Conservation (phyloP, 2,888 invertebrate species). For the Sarcophaga variegata region DNA sequence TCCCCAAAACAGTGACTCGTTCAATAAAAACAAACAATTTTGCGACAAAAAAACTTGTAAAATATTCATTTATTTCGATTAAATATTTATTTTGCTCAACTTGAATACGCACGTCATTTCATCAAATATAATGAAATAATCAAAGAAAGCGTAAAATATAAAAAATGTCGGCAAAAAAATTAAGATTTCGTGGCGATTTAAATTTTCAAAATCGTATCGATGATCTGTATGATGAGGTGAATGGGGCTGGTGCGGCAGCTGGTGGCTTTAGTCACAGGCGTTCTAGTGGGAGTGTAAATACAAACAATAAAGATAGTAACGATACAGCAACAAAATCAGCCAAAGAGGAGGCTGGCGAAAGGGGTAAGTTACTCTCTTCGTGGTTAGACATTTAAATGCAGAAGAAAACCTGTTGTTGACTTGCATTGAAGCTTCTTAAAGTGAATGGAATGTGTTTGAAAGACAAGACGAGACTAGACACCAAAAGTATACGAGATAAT, state of each 20-base stretch:
- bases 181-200: conserved; percentile 82
- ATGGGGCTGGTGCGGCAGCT: conserved; percentile 28
- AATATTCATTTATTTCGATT: neutral
- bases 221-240: conserved; percentile 74
- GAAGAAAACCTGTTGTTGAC: conserved; percentile 59
- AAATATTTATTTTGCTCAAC: conserved; percentile 1
- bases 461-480: neutral
- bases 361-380: conserved; percentile 58
- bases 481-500: conserved; percentile 4
- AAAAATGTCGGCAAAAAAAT: conserved; percentile 78
- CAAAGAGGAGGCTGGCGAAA: conserved; percentile 52
- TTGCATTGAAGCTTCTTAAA: conserved; percentile 26
- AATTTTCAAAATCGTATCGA: conserved; percentile 78
- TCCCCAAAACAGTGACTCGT: conserved; percentile 20
- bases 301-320: conserved; percentile 54
- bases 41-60: conserved; percentile 13
- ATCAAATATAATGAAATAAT: conserved; percentile 14
- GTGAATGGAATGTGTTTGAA: conserved; percentile 36
- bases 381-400: conserved; percentile 12
- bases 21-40: conserved; percentile 56
- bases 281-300: conserved; percentile 58
- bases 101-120: neutral
- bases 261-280: conserved; percentile 57
- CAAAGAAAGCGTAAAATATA: neutral
- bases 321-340: conserved; percentile 49